A percentile compares a stretch with the other conserved stretches of the same genome.
These are phyloP conservation scores for Stigmatopora nigra DNA, from an alignment of 2,113 vertebrate species.

Conservation along the genomic window DNA sequence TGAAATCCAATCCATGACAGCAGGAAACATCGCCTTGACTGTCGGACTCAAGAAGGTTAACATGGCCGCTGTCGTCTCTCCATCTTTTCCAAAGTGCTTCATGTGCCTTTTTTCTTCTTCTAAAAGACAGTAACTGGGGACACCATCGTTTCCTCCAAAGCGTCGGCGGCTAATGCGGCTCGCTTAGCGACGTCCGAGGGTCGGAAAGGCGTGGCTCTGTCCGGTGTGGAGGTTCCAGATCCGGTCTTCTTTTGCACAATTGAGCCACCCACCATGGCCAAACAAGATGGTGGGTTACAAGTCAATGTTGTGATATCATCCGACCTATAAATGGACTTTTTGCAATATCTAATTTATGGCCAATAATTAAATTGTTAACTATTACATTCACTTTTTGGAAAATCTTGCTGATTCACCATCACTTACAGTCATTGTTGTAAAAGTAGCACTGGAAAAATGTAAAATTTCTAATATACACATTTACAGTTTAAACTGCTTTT, in stretches of 20 bases:
- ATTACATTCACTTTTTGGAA: no score
- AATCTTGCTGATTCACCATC: no score
- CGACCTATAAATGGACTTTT: no score
- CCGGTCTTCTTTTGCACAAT: conserved; percentile 98
- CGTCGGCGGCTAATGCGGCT: conserved; percentile 77
- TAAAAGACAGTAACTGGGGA: conserved; percentile 88
- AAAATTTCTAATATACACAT: no score
- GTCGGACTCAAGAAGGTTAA: conserved; percentile 90
- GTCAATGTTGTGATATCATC: neutral
- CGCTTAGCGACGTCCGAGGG: conserved; percentile 53
- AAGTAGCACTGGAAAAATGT: no score
- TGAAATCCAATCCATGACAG: conserved; percentile 83
- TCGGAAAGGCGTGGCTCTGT: conserved; percentile 68
- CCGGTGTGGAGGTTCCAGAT: conserved; percentile 90
- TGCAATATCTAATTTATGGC: no score
- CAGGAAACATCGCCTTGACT: conserved; percentile 91
- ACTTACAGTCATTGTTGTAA: no score
- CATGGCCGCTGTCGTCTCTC: neutral
- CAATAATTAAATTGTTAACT: no score
- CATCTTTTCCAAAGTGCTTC: neutral
- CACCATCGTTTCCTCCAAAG: conserved; percentile 88
- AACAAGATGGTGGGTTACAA: conserved; percentile 75
- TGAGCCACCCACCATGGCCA: conserved; percentile 85
- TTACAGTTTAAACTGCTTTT: no score
- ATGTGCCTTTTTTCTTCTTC: neutral